Percentiles rank a stretch among this genome's conserved stretches.
These are phyloP conservation scores for Anabacerthia variegaticeps DNA, from an alignment of 2,797 vertebrate species.

Conservation along the genomic window DNA sequence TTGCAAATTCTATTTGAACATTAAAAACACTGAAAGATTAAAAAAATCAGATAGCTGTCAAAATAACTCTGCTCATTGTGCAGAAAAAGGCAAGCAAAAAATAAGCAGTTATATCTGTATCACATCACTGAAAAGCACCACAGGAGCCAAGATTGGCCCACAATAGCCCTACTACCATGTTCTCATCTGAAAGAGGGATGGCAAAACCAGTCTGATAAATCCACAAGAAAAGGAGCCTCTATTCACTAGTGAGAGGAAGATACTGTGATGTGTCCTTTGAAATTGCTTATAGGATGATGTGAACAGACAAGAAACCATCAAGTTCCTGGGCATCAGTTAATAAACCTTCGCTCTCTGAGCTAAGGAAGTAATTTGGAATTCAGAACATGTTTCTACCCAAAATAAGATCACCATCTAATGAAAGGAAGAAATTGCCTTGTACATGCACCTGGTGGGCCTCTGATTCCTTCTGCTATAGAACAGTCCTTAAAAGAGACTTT, in stretches of 20 bases:
- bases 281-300: not conserved
- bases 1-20: not conserved
- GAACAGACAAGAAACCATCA: not conserved
- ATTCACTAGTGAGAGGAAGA: not conserved
- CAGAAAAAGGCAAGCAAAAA: not conserved
- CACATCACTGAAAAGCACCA: not conserved
- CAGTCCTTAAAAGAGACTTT: not conserved
- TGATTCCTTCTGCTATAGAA: not conserved
- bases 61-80: not conserved
- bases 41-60: not conserved
- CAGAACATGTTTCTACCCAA: not conserved
- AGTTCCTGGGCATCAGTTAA: not conserved
- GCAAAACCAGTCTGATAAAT: not conserved
- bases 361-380: not conserved
- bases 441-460: not conserved
- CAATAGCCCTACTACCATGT: not conserved
- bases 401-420: not conserved
- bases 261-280: not conserved
- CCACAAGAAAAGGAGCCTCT: not conserved
- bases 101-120: not conserved
- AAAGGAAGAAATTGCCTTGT: not conserved
- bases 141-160: not conserved
- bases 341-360: not conserved
- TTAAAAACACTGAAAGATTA: not conserved
- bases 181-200: not conserved